These are phyloP conservation scores for Oreochromis aureus DNA, from an alignment of 2,113 vertebrate species.

Conservation along the genomic window DNA sequence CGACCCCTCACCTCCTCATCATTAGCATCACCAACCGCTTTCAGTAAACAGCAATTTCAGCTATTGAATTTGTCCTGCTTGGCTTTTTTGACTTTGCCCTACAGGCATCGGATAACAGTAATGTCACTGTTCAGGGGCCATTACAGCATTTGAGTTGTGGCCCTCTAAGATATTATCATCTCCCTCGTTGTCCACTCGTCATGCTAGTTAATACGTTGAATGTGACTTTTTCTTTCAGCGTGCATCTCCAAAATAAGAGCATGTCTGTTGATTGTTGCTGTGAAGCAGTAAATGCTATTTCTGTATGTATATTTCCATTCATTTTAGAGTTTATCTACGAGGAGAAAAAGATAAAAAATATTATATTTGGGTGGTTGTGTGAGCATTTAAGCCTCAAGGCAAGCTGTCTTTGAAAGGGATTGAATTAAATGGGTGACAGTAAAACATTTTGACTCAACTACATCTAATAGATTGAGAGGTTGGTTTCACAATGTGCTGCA, in stretches of 20 bases:
- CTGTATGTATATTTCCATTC: neutral
- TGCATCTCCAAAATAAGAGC: neutral
- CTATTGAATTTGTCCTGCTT: slow-evolving; percentile 42
- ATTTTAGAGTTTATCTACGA: neutral
- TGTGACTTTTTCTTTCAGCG: neutral
- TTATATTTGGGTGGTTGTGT: neutral
- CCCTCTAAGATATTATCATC: neutral
- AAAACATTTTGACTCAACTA: neutral
- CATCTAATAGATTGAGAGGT: neutral
- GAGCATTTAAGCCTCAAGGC: neutral
- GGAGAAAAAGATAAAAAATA: neutral
- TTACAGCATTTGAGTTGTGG: slow-evolving; percentile 15
- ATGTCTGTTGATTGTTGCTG: neutral
- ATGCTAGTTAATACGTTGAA: slow-evolving; percentile 33
- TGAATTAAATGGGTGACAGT: neutral
- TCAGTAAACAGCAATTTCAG: slow-evolving; percentile 35
- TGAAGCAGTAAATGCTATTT: neutral
- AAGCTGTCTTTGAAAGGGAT: neutral
- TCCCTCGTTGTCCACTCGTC: slow-evolving; percentile 24
- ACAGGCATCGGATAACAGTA: slow-evolving; percentile 29
- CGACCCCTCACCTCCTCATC: neutral
- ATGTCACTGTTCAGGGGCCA: slow-evolving; percentile 16
- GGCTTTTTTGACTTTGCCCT: slow-evolving; percentile 39
- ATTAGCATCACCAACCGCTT: slow-evolving; percentile 15
- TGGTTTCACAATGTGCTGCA: neutral